These are phyloP conservation scores for Odontothrips loti DNA, from an alignment of 2,888 invertebrate genomes.

Conservation along the genomic window DNA sequence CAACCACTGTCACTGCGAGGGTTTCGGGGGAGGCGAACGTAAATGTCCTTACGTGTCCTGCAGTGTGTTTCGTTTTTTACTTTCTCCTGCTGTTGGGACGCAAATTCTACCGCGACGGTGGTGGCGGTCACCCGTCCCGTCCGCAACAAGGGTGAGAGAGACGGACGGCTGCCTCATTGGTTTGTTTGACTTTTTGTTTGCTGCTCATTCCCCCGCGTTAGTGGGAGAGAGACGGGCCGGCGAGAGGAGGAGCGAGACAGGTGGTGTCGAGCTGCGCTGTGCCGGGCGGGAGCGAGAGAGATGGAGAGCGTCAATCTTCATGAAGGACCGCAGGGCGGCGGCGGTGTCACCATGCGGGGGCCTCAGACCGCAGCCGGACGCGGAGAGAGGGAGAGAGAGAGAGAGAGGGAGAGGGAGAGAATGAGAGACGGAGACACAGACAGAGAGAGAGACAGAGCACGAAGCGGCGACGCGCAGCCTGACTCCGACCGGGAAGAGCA, in stretches of 20 bases:
- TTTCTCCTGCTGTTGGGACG: too few relatives aligned
- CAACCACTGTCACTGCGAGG: neutral
- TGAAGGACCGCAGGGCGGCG: too few relatives aligned
- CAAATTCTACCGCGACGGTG: neutral
- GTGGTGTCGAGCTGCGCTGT: too few relatives aligned
- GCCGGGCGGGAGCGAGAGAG: too few relatives aligned
- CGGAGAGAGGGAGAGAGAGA: neutral
- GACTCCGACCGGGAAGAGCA: neutral
- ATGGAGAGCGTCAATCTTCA: too few relatives aligned
- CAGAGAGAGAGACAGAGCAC: neutral
- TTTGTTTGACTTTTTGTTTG: neutral
- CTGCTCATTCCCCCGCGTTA: neutral
- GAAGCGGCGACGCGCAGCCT: neutral
- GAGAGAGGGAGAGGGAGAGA: neutral
- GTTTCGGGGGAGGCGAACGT: too few relatives aligned
- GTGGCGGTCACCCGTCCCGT: neutral
- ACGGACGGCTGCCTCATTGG: neutral
- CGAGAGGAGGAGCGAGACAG: neutral
- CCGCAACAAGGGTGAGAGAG: neutral
- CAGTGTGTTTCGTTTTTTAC: too few relatives aligned
- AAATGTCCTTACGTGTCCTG: too few relatives aligned
- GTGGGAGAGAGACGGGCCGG: neutral
- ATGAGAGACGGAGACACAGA: neutral
- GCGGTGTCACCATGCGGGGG: too few relatives aligned
- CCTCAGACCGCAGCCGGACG: too few relatives aligned